phyloP scores from a whole-genome alignment of 2,888 invertebrate species.

The Sarcophaga carnaria region DNA sequence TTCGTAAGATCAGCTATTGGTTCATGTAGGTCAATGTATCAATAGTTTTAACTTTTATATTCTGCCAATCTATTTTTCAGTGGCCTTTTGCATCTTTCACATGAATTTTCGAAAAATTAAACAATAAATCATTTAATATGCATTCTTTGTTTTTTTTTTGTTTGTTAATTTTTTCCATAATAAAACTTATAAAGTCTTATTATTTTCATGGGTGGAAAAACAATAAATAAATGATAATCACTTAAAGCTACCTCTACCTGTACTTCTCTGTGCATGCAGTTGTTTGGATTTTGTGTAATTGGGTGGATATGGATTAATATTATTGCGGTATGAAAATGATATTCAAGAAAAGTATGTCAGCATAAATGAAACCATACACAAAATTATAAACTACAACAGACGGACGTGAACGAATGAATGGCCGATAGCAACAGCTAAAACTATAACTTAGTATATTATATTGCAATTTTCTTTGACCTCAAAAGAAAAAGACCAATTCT shows the following conservation, averaged over 20 bases:
- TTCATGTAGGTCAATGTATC: too few species aligned
- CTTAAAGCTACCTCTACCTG: not conserved
- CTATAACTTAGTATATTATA: conserved; percentile 20
- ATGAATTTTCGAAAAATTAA: too few species aligned
- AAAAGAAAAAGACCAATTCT: conserved; percentile 35
- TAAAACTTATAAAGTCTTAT: too few species aligned
- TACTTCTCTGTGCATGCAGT: not conserved
- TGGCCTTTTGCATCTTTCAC: too few species aligned
- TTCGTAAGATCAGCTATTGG: too few species aligned
- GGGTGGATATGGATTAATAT: not conserved
- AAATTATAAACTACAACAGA: not conserved
- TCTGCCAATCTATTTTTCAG: too few species aligned
- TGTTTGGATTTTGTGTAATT: not conserved
- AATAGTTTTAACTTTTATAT: too few species aligned
- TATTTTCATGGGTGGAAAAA: too few species aligned
- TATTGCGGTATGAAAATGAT: conserved; percentile 38
- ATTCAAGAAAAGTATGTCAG: conserved; percentile 49
- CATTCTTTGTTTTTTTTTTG: too few species aligned
- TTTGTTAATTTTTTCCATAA: too few species aligned
- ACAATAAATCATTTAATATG: too few species aligned
- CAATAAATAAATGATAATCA: not conserved
- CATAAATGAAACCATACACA: conserved; percentile 26
- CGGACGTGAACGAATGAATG: not conserved
- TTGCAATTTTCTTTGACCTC: conserved; percentile 62
- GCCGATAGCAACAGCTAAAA: conserved; percentile 31